Percentiles rank a stretch among this genome's conserved stretches.
phyloP scores from a whole-genome alignment of 1,140 invertebrate species.

The Choristoneura fumiferana region DNA sequence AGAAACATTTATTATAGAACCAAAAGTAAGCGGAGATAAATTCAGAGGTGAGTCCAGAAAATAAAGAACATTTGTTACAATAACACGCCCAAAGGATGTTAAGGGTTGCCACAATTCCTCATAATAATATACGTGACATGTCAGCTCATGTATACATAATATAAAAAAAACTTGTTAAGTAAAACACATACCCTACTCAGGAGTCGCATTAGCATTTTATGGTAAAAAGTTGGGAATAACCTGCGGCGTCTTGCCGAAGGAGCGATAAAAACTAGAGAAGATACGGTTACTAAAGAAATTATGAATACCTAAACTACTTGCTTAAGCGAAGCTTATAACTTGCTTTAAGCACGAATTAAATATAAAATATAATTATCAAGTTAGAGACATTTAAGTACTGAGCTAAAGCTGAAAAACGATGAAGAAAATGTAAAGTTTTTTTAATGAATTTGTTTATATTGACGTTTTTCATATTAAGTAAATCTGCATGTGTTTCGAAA shows the following conservation, averaged over 20 bases:
- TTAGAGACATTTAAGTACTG: too few species aligned
- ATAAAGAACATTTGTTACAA: slow-evolving; percentile 9
- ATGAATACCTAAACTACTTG: background rate
- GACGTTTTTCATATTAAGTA: too few species aligned
- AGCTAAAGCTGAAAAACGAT: too few species aligned
- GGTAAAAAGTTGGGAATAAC: slow-evolving; percentile 9
- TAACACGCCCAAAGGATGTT: slow-evolving; percentile 9
- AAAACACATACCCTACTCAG: background rate
- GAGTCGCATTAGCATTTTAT: background rate
- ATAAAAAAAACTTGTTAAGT: slow-evolving; percentile 11
- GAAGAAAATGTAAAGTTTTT: too few species aligned
- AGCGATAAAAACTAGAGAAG: background rate
- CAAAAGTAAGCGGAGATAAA: slow-evolving; percentile 3
- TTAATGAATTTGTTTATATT: too few species aligned
- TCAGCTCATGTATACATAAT: slow-evolving; percentile 6
- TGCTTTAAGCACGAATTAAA: too few species aligned
- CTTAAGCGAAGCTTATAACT: background rate
- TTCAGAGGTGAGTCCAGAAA: slow-evolving; percentile 1
- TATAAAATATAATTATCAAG: too few species aligned
- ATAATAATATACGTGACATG: slow-evolving; percentile 4
- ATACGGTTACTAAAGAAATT: background rate
- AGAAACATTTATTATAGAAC: background rate
- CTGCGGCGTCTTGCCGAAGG: background rate
- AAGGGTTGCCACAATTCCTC: slow-evolving; percentile 5
- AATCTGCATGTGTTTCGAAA: too few species aligned